These are phyloP conservation scores for Contarinia nasturtii DNA, from an alignment of 1,140 invertebrate genomes.

Conservation along the genomic window DNA sequence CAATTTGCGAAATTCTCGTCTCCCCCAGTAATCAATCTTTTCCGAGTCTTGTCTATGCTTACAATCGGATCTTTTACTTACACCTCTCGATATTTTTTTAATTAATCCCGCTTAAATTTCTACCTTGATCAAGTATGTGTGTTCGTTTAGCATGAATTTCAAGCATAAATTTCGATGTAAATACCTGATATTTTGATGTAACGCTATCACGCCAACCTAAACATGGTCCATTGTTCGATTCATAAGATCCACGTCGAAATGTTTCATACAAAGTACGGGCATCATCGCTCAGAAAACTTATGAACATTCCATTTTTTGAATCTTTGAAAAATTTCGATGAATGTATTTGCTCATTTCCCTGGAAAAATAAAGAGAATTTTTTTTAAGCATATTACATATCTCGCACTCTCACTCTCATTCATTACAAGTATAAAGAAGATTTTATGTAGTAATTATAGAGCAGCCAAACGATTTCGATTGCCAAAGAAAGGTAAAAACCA, in stretches of 20 bases:
- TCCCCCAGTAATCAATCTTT: too few relatives aligned
- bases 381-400: neutral
- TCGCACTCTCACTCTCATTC: neutral
- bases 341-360: conserved; percentile 77
- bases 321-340: conserved; percentile 86
- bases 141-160: too few relatives aligned
- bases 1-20: too few relatives aligned
- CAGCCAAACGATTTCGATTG: neutral
- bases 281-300: conserved; percentile 73
- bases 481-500: neutral
- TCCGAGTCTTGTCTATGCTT: too few relatives aligned
- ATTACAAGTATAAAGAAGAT: neutral
- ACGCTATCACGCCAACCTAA: conserved; percentile 76
- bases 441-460: neutral
- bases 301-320: conserved; percentile 73
- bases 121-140: too few relatives aligned
- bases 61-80: too few relatives aligned
- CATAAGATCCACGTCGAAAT: conserved; percentile 76
- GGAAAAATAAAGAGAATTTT: conserved; percentile 22
- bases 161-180: too few relatives aligned
- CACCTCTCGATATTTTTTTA: too few relatives aligned
- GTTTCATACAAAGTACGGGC: conserved; percentile 77
- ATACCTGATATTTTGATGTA: conserved; percentile 25
- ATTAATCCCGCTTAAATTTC: too few relatives aligned
- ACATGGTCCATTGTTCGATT: conserved; percentile 86